phyloP scores from a whole-genome alignment of 2,888 invertebrate species.

The Leucoma salicis region DNA sequence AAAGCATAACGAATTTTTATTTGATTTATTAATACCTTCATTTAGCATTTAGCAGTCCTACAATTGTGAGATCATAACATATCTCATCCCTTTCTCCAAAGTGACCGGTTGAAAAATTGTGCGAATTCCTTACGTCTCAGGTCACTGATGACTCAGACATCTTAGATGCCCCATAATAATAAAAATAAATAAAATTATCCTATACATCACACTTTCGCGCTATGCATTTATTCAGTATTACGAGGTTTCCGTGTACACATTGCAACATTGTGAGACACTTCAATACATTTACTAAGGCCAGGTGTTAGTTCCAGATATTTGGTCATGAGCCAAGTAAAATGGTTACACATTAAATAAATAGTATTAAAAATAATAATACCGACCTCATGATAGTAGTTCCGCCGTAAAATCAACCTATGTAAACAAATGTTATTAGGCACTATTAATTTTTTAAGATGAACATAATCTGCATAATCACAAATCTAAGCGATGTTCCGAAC shows the following conservation, averaged over 20 bases:
- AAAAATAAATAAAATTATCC: slow-evolving; percentile 7
- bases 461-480: slow-evolving; percentile 4
- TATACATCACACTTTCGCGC: not conserved
- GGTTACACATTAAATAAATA: slow-evolving; percentile 15
- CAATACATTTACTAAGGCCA: slow-evolving; percentile 33
- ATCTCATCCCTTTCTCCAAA: slow-evolving; percentile 25
- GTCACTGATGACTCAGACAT: slow-evolving; percentile 28
- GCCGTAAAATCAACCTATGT: slow-evolving; percentile 22
- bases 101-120: slow-evolving; percentile 24
- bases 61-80: slow-evolving; percentile 9
- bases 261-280: slow-evolving; percentile 24
- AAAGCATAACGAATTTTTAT: not conserved
- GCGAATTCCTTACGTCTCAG: slow-evolving; percentile 22
- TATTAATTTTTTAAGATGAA: not conserved
- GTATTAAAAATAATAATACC: slow-evolving; percentile 28
- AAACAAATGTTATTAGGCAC: slow-evolving; percentile 20
- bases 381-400: slow-evolving; percentile 34
- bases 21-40: not conserved
- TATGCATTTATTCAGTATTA: not conserved
- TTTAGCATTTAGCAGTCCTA: not conserved
- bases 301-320: slow-evolving; percentile 36
- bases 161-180: slow-evolving; percentile 13
- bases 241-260: slow-evolving; percentile 18
- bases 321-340: slow-evolving; percentile 42
- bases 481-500: not conserved